Percentiles rank a stretch among this genome's conserved stretches.
Evolutionary conservation across 2,888 invertebrate genomes (phyloP).

Genomic region (Anthrax anthrax): DNA sequence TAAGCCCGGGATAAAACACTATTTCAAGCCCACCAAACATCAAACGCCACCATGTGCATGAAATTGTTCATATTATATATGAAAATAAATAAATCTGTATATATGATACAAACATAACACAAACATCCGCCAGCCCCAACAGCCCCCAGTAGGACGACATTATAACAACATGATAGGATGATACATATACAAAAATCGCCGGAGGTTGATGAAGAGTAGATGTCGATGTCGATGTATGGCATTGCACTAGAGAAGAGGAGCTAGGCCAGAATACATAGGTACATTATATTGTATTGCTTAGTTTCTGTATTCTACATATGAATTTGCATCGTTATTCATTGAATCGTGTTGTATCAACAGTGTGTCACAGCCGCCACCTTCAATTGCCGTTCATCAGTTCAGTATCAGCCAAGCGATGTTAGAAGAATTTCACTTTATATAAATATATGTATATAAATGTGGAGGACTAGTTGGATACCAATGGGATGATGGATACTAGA

Average conservation of each 20-base stretch:
- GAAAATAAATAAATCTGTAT: no score
- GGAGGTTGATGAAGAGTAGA: no score
- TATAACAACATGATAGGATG: background rate
- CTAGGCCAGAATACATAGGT: background rate
- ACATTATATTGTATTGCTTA: background rate
- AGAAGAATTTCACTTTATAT: no score
- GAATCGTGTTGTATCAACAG: conserved; percentile 3
- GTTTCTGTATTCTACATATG: no score
- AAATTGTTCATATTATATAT: no score
- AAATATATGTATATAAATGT: no score
- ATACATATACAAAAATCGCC: no score
- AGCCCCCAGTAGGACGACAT: background rate
- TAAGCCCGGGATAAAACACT: background rate
- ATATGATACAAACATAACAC: background rate
- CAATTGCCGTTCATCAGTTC: background rate
- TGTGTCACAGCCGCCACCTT: conserved; percentile 7
- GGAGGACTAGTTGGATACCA: no score
- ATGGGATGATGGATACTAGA: no score
- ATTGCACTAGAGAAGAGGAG: conserved; percentile 1
- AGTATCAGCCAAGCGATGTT: background rate
- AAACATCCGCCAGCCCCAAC: background rate
- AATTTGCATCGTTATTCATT: background rate
- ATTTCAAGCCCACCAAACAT: background rate
- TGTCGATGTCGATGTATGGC: background rate
- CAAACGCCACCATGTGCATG: background rate